Evolutionary conservation across 2,113 vertebrate species (phyloP), one percentile per base, ranked within the genome.

Genomic region (Sardina pilchardus): DNA sequence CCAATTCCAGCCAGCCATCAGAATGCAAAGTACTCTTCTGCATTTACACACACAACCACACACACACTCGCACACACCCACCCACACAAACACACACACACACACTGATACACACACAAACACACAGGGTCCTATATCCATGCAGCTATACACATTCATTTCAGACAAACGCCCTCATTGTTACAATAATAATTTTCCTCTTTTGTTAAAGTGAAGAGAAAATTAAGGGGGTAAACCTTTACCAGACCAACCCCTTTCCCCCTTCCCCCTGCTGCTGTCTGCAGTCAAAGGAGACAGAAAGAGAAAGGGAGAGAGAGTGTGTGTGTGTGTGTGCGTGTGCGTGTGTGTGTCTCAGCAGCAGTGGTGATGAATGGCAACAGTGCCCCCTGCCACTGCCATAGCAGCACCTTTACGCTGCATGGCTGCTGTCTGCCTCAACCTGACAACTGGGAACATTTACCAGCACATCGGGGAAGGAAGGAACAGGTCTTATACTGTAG

Each of bases 1-100:
- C 71, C 89, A 90, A 89, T 89, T 87, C 85, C 88, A 89, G 81
- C 43, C 85, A 86, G 88, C 81, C 81, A 90, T 88, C 83, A 67
- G 86, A 90, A 85, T 82, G 82, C 82, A 83, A 81, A 88, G 59
- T 47, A 45, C 84, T 48, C 81, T 53, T 30, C 53, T 83, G 59
- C 82, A 30, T 83, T 59, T 53, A 67, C 50, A 81, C 81, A 86
- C 44, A 59, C 6, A 24, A 56, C 14, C 81, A 45, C 59, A 84
- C 47, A 59, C 12, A 67, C 84, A 53, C 48, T 81, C 84, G 81
- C 26, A 53, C 63, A 71, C 63, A 50, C 48, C 3, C 48, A 50
- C 59, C 67, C 83, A 85, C 81, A 87, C 50, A 83, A 26, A 43
- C 24, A n/a, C 81, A 82, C 43, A 48, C 81, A 82, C 44, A 26